Percentiles rank a stretch among this genome's conserved stretches.
Evolutionary conservation across 2,113 vertebrate genomes (phyloP).

Genomic region (Cochlearius cochlearius): DNA sequence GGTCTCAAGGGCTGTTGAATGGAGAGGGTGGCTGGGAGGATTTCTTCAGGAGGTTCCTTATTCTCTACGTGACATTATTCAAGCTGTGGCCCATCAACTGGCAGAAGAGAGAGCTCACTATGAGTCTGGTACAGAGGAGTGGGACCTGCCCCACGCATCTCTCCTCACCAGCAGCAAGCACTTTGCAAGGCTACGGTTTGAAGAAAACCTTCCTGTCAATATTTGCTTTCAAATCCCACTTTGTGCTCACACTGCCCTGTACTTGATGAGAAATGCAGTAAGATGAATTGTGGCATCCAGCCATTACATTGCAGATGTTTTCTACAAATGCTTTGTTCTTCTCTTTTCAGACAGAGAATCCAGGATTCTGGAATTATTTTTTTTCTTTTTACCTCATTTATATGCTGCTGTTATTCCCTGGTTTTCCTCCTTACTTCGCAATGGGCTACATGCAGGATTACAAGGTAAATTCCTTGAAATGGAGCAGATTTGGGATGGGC

Average conservation of each 20-base stretch:
- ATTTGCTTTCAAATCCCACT: neutral
- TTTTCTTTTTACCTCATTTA: fast-evolving
- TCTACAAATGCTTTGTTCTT: neutral
- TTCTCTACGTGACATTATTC: fast-evolving
- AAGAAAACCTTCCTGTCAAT: neutral
- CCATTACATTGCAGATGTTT: fast-evolving
- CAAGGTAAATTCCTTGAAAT: constrained; percentile 72
- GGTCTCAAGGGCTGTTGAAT: neutral
- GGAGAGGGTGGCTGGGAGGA: neutral
- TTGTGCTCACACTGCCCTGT: neutral
- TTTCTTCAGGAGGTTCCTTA: neutral
- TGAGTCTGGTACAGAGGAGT: neutral
- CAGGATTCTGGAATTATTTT: neutral
- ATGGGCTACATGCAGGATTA: constrained; percentile 83
- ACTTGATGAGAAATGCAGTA: neutral
- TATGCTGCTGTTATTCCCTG: constrained; percentile 51
- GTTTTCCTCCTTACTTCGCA: constrained; percentile 84
- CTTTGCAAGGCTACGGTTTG: neutral
- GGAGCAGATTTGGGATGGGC: neutral
- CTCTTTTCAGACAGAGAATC: neutral
- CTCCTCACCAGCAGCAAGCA: neutral
- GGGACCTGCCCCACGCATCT: neutral
- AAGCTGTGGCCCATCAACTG: neutral
- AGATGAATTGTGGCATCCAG: neutral
- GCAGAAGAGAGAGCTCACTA: neutral